Evolutionary conservation across 2,797 vertebrate species (phyloP), one percentile per base, ranked within the genome.

Genomic region (Amphiprion clarkii): DNA sequence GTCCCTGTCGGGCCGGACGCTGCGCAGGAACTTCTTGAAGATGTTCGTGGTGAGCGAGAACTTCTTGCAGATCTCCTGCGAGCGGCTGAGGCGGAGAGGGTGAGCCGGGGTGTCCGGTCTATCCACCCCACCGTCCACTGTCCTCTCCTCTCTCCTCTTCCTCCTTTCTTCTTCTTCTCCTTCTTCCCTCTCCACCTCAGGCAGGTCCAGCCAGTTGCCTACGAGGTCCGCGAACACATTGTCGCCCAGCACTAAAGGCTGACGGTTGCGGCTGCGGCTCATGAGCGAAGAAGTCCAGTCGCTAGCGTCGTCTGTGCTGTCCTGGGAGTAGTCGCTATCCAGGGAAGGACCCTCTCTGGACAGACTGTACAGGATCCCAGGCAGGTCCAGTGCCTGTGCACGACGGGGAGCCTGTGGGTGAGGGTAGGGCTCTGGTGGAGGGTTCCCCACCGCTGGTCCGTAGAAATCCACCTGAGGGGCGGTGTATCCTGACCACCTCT

Each of bases 261-360:
- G 98, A 2, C 98, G 95, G 71, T 97, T 99, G 69, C 98, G 96
- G 80, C 96, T 95, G 71, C 96, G 95, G 59, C 95, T 98, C 97
- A 99, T 97, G 5, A 99, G 87, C 0, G 97, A 98, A 12, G 97
- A 98, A 0, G 98, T 98, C 98, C 98, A 99, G 89, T 99, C 98
- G 0, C 96, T 93, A 1, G 93, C 89, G 0, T 97, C 97, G 0
- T 97, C 96, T 23, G 82, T 62, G 75, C 90, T 93, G 73, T 95
- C 95, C 76, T 91, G 93, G 48, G 90, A 92, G 76, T 90, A 94
- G 71, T 94, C 92, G 5, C 88, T 93, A 83, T 95, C 94, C 55
- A 94, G 57, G 3, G 93, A 94, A 1, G 94, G 94, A 10, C 94
- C 94, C 54, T 95, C 95, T 76, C 89, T 89, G 51, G 94, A 95